Conservation (phyloP, 2,888 invertebrate genomes). For the Eupithecia insigniata region DNA sequence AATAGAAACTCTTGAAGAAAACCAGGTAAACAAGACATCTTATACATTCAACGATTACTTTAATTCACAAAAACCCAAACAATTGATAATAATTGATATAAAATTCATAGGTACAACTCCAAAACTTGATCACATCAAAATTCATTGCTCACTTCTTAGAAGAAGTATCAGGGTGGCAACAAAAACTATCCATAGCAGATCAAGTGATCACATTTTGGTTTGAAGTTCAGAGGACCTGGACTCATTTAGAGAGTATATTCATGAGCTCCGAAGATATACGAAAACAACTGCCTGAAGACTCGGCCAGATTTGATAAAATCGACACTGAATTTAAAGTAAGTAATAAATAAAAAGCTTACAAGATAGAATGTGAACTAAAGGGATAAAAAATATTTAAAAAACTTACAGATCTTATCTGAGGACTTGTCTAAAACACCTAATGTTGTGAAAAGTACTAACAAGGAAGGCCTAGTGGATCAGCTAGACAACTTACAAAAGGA, state of each 20-base stretch:
- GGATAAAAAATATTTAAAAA: not conserved
- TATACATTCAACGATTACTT: not conserved
- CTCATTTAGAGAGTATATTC: slow-evolving; percentile 98
- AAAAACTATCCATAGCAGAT: slow-evolving; percentile 95
- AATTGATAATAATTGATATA: not conserved
- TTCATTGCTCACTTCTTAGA: slow-evolving; percentile 97
- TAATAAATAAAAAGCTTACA: not conserved
- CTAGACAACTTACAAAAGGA: slow-evolving; percentile 93
- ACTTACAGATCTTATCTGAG: slow-evolving; percentile 86
- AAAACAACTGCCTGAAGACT: slow-evolving; percentile 96
- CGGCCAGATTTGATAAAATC: slow-evolving; percentile 95
- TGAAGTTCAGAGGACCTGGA: slow-evolving; percentile 98
- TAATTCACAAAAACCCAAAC: not conserved
- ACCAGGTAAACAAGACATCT: slow-evolving; percentile 87
- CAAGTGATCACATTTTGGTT: slow-evolving; percentile 97
- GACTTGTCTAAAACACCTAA: slow-evolving; percentile 93
- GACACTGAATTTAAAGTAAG: slow-evolving; percentile 94
- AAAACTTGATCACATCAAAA: slow-evolving; percentile 98
- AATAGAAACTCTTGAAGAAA: slow-evolving; percentile 98
- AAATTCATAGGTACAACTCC: slow-evolving; percentile 90
- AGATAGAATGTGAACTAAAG: not conserved
- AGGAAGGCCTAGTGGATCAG: slow-evolving; percentile 90
- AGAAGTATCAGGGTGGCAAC: slow-evolving; percentile 97
- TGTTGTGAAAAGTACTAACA: slow-evolving; percentile 95
- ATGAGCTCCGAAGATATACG: slow-evolving; percentile 99